Conservation (phyloP, 2,797 vertebrate species). For the Orestias chungarensis region DNA sequence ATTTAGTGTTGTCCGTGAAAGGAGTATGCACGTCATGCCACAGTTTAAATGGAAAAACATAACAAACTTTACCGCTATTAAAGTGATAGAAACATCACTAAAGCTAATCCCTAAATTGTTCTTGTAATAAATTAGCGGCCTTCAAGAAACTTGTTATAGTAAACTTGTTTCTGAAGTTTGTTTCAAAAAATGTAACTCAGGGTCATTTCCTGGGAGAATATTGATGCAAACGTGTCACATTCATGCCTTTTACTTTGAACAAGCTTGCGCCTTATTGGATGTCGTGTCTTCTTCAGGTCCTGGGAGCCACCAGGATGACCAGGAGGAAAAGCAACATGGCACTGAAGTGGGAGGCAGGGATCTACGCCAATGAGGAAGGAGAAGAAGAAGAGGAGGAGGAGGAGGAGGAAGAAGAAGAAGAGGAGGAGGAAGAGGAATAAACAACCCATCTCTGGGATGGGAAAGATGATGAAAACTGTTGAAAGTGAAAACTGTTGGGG, state of each 20-base stretch:
- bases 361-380: slow-evolving; percentile 67
- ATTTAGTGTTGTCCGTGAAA: background rate
- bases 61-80: background rate
- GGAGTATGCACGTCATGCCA: background rate
- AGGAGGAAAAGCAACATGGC: slow-evolving; percentile 94
- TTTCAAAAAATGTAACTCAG: background rate
- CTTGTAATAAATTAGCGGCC: background rate
- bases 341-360: slow-evolving; percentile 75
- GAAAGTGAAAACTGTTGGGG: slow-evolving; percentile 23
- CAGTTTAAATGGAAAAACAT: background rate
- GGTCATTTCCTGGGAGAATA: background rate
- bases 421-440: slow-evolving; percentile 69
- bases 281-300: slow-evolving; percentile 80
- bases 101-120: background rate
- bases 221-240: background rate
- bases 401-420: slow-evolving; percentile 63
- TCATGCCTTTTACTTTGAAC: background rate
- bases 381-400: slow-evolving; percentile 69
- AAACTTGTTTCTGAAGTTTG: slow-evolving; percentile 17
- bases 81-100: background rate
- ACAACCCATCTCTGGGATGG: slow-evolving; percentile 27
- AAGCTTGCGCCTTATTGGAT: slow-evolving; percentile 24
- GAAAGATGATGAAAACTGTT: slow-evolving; percentile 20
- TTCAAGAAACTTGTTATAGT: background rate
- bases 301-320: slow-evolving; percentile 94